Base-by-base conservation (phyloP, 2,888 invertebrate species). In the Liposcelis brunnea region DNA sequence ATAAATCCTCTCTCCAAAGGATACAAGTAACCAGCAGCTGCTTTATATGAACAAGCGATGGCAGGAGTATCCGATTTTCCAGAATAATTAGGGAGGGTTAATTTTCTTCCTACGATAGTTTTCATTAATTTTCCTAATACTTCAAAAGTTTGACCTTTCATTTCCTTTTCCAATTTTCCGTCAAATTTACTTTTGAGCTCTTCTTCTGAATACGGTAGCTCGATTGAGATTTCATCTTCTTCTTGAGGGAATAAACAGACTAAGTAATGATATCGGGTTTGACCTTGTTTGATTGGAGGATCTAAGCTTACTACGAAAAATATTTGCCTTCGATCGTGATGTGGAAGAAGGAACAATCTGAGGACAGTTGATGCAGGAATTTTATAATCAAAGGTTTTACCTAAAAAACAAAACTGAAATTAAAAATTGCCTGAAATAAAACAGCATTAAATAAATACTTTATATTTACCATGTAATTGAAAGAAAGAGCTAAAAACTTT, bases 321-420 rank as follows among this genome's bases (percentile, higher is more conserved):
- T 78, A 93, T 94, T 64, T 97, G 97, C 2, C 97, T 70, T n/a
- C 81, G 84, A 62, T 98, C 97, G 60, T 91, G 93, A 61, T 99
- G 97, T 0, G 97, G 97, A 44, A 99, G 66, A 31, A 97, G 68
- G 61, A 98, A 98, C 12, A 98, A 66, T 6, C 98, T 76, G 12
- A 95, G 68, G 2, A 99, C 94, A 0, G 95, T 94, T 1, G 89
- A 87, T 78, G 93, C 87, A 0, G 97, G 95, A 55, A 98, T 97
- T 68, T 99, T 98, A 70, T 98, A 99, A 68, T 98, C 98, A 59
- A 95, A 98, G 0, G 98, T 97, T 74, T 98, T 99, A 57, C 93
- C 75, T 40, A 21, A 14, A 40, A 40, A n/a, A 10, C 10, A 10
- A 32, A n/a, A 32, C n/a, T n/a, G n/a, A n/a, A n/a, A n/a, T n/a